Evolutionary conservation across 2,113 vertebrate genomes (phyloP).

Genomic region (Pluvialis apricaria): DNA sequence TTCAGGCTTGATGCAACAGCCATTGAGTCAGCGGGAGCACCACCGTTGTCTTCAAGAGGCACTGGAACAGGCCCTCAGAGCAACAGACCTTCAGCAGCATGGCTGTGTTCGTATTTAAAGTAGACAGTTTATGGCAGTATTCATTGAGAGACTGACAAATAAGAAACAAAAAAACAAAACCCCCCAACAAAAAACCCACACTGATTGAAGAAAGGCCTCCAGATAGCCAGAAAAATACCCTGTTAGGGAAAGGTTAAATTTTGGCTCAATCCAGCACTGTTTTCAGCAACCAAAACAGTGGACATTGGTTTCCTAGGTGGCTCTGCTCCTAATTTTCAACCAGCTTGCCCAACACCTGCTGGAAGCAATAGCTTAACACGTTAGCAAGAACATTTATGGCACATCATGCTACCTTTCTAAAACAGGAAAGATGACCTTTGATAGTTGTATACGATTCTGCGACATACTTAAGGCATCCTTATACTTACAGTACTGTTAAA

Average conservation of each 20-base stretch:
- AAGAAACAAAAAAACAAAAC: neutral
- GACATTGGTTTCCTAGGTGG: slow-evolving; percentile 25
- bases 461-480: slow-evolving; percentile 50
- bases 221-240: slow-evolving; percentile 34
- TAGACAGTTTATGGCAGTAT: slow-evolving; percentile 11
- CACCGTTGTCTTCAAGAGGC: slow-evolving; percentile 50
- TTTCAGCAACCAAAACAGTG: slow-evolving; percentile 4
- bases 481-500: slow-evolving; percentile 29
- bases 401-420: slow-evolving; percentile 19
- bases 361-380: neutral
- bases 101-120: neutral
- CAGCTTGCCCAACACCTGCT: slow-evolving; percentile 19
- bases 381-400: slow-evolving; percentile 34
- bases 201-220: slow-evolving; percentile 20
- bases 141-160: neutral
- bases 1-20: slow-evolving; percentile 47
- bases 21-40: slow-evolving; percentile 27
- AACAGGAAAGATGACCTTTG: neutral
- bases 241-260: slow-evolving; percentile 13
- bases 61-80: slow-evolving; percentile 29
- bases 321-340: slow-evolving; percentile 52
- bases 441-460: slow-evolving; percentile 1
- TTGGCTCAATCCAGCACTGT: slow-evolving; percentile 31
- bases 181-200: neutral
- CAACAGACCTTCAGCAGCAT: slow-evolving; percentile 50